Evolutionary conservation across 2,888 invertebrate genomes (phyloP), one percentile per base, ranked within the genome.

Genomic region (Himalopsyche tibetana): DNA sequence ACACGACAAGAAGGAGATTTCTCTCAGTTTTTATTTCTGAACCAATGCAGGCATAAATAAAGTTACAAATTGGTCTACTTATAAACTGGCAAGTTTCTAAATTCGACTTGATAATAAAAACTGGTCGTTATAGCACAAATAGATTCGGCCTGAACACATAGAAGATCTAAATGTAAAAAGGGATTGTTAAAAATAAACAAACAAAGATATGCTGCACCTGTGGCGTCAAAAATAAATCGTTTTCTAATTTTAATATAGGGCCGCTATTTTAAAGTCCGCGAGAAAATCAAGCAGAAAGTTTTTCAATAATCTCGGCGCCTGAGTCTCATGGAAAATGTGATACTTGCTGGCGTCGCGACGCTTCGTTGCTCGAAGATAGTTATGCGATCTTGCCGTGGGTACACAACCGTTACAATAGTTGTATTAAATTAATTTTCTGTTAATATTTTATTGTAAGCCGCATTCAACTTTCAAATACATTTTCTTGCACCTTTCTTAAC

Each of bases 131-230:
- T 28, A 28, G 19, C 28, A n/a, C 63, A 63, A 63, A 63, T 63
- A 63, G 63, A 63, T 15, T n/a, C 63, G 63, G 63, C 5, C 4
- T 63, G 63, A 19, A 51, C 51, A 15, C 51, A 51, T 15, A 51
- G 51, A 15, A 19, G 28, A n/a, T 63, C 63, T 63, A 63, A 63
- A 63, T 63, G 63, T 8, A 11, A 63, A 63, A 63, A 63, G 63
- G 63, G 63, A 19, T 63, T 63, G 63, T 63, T 63, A 63, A 19
- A 63, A 63, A 63, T 63, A 63, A 63, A 63, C 28, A 63, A 63
- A 63, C 63, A 63, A 63, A 63, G 63, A 63, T 63, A 63, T 28
- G 63, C 63, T 63, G 63, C 63, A 63, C 63, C 63, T 63, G 63
- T 63, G 63, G 63, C n/a, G 5, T 63, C 63, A 8, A 28, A 63